Base-by-base conservation (phyloP, 2,113 vertebrate species). In the Dromaius novaehollandiae region DNA sequence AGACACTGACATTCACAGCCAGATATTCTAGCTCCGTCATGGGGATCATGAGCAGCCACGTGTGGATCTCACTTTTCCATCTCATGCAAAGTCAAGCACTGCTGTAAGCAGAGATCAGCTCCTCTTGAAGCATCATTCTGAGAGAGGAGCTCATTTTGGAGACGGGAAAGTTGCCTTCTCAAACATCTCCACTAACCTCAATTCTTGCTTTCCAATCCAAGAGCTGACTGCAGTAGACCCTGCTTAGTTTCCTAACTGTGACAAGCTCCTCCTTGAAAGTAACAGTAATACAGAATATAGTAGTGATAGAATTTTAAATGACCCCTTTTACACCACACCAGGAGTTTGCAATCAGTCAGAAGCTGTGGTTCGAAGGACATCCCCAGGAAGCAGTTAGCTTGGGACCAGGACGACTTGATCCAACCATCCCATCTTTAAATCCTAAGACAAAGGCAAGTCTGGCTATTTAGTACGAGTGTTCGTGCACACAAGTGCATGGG, bases 401-500 rank as follows among this genome's bases (percentile, higher is more conserved):
- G 58, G 36, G 22, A 40, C 7, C 9, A 9, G 77, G 30, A n/a
- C 28, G 7, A 8, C 68, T 25, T 0, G 75, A 86, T 3, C 2
- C 56, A 22, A 3, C 2, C 34, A 6, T 85, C 61, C 44, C 46
- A 7, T 7, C 64, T 50, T 24, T 0, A 4, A 64, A 3, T 22
- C 65, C 88, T 86, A 38, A 68, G 55, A 13, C 46, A 71, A 80
- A 81, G 61, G 48, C 19, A 15, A 42, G 12, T 12, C 2, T 65
- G 74, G 56, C 42, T 61, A 0, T 65, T 71, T 51, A 51, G 13
- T 7, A 13, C 30, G 44, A 28, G 55, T 2, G 15, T 2, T 60
- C 3, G 0, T 68, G 84, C 19, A 1, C 78, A 89, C 17, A 2
- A 0, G 7, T 8, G 46, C 56, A 36, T 0, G 1, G 51, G 77